A percentile compares a stretch with the other conserved stretches of the same genome.
phyloP scores from a whole-genome alignment of 2,797 vertebrate genomes.

The Mormyrus proboscirostris region DNA sequence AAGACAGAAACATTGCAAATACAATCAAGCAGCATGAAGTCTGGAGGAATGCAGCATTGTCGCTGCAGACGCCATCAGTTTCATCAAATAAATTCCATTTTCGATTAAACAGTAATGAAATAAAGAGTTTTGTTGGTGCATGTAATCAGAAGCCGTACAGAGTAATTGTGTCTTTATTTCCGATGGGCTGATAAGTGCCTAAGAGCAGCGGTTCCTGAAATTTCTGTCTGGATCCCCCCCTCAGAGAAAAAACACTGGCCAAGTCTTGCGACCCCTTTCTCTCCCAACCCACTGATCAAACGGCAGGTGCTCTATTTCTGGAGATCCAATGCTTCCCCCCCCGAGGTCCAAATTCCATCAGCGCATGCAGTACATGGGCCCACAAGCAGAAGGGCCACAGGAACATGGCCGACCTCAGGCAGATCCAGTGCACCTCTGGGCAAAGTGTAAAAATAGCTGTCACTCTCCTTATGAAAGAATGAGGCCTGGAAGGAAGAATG shows the following conservation, averaged over 20 bases:
- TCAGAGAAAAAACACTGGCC: not conserved
- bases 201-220: not conserved
- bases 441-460: not conserved
- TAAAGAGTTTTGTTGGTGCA: not conserved
- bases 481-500: not conserved
- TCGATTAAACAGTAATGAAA: not conserved
- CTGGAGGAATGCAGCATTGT: not conserved
- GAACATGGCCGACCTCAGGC: not conserved
- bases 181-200: not conserved
- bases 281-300: not conserved
- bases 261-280: not conserved
- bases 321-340: not conserved
- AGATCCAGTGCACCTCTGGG: not conserved
- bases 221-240: not conserved
- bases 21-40: not conserved
- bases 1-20: not conserved
- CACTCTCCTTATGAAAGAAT: not conserved
- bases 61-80: not conserved
- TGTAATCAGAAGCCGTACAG: not conserved
- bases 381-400: not conserved
- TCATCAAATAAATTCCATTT: not conserved
- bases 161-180: not conserved
- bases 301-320: not conserved
- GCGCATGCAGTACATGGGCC: not conserved
- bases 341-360: not conserved